phyloP scores from a whole-genome alignment of 2,113 vertebrate species.

The Poicephalus gulielmi region DNA sequence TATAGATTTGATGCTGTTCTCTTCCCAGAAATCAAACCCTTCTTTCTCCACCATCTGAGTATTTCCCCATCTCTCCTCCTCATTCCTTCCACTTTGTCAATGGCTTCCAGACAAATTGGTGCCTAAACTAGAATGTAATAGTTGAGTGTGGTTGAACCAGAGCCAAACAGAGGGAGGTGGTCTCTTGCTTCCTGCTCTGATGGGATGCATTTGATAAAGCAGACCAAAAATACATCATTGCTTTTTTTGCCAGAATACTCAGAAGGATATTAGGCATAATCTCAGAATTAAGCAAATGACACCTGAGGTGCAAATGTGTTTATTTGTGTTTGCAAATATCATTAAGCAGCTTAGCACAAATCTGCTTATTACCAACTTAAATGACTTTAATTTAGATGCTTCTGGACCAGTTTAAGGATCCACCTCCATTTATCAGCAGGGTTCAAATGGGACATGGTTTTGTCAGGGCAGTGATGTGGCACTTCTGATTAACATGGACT shows the following conservation, averaged over 20 bases:
- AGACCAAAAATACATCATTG: not conserved
- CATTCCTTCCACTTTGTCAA: not conserved
- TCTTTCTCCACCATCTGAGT: not conserved
- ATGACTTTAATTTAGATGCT: not conserved
- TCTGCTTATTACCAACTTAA: not conserved
- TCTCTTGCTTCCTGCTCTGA: not conserved
- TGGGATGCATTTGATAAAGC: not conserved
- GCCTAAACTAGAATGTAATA: not conserved
- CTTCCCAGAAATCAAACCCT: slow-evolving; percentile 3
- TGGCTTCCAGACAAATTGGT: slow-evolving; percentile 34
- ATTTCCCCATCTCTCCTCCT: not conserved
- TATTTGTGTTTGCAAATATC: not conserved
- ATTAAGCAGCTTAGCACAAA: not conserved
- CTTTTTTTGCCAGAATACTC: not conserved
- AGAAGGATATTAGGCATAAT: not conserved
- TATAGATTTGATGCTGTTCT: not conserved
- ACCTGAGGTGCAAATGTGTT: not conserved
- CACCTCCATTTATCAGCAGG: not conserved
- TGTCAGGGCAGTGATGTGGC: not conserved
- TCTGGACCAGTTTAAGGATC: not conserved
- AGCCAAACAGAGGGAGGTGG: not conserved
- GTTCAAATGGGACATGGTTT: not conserved
- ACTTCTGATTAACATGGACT: not conserved
- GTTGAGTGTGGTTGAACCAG: slow-evolving; percentile 3
- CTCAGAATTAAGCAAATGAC: not conserved